A percentile compares a stretch with the other conserved stretches of the same genome.
Conservation (phyloP, 2,113 vertebrate genomes). For the Marmota flaviventris region DNA sequence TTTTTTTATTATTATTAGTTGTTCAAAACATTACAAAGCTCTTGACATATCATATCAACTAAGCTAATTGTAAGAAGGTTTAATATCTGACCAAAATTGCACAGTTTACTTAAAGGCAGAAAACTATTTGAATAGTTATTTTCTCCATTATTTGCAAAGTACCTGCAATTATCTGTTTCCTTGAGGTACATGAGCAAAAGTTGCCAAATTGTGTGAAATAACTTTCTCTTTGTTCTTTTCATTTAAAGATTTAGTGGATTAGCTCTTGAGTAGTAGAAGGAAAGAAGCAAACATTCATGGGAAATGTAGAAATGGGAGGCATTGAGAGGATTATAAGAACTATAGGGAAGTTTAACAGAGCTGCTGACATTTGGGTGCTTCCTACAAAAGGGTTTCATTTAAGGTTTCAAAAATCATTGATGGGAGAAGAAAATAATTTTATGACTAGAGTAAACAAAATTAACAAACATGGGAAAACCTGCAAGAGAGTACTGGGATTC, state of each 20-base stretch:
- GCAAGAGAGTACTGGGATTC: not conserved
- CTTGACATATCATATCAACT: not conserved
- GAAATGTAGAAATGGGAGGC: not conserved
- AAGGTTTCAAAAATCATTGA: not conserved
- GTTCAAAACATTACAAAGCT: no score
- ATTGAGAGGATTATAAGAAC: not conserved
- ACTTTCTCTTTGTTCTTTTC: not conserved
- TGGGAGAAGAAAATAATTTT: not conserved
- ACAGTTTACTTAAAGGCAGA: not conserved
- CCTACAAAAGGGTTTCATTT: not conserved
- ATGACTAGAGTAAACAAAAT: not conserved
- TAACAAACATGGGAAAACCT: not conserved
- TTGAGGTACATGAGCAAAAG: not conserved
- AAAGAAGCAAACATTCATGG: not conserved
- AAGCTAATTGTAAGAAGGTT: not conserved
- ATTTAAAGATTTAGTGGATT: not conserved
- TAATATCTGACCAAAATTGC: not conserved
- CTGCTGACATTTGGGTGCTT: not conserved
- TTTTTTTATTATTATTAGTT: no score
- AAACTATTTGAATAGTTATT: not conserved
- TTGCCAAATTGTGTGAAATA: not conserved
- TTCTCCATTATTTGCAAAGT: not conserved
- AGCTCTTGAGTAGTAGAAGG: not conserved
- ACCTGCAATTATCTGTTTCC: not conserved
- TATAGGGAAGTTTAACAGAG: not conserved